Evolutionary conservation across 2,888 invertebrate species (phyloP).

Genomic region (Acrobasis suavella): DNA sequence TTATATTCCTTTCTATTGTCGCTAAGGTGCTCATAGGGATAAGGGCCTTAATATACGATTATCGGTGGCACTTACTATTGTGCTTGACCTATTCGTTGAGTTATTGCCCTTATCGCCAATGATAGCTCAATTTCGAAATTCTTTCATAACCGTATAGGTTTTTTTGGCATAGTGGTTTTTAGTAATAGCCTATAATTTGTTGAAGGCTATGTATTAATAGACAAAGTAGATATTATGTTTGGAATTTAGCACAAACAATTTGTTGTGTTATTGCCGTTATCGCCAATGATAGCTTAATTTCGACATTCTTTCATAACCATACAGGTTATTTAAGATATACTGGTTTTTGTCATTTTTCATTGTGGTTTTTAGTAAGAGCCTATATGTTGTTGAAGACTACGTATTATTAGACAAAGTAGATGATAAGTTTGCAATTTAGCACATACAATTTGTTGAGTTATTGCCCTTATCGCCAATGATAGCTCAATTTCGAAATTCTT

Average conservation of each 20-base stretch:
- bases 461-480: slow-evolving; percentile 69
- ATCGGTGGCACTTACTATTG: slow-evolving; percentile 80
- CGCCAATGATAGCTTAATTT: no score
- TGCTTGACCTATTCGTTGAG: slow-evolving; percentile 78
- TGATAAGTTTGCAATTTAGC: no score
- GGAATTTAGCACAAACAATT: no score
- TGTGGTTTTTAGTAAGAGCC: no score
- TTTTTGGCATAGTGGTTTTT: background rate
- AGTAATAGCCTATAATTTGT: no score
- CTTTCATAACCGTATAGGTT: slow-evolving; percentile 40
- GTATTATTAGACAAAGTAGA: no score
- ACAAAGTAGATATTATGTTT: background rate
- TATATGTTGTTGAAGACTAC: no score
- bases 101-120: slow-evolving; percentile 71
- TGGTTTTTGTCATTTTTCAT: no score
- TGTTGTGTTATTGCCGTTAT: no score
- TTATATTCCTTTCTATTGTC: slow-evolving; percentile 81
- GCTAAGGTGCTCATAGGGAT: slow-evolving; percentile 78
- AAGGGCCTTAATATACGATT: slow-evolving; percentile 82
- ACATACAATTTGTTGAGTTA: slow-evolving; percentile 75
- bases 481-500: slow-evolving; percentile 62
- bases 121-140: slow-evolving; percentile 65
- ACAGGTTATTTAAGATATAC: no score
- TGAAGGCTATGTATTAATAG: background rate
- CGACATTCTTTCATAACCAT: no score